Evolutionary conservation across 2,797 vertebrate genomes (phyloP), one percentile per base, ranked within the genome.

Genomic region (Capromys pilorides): DNA sequence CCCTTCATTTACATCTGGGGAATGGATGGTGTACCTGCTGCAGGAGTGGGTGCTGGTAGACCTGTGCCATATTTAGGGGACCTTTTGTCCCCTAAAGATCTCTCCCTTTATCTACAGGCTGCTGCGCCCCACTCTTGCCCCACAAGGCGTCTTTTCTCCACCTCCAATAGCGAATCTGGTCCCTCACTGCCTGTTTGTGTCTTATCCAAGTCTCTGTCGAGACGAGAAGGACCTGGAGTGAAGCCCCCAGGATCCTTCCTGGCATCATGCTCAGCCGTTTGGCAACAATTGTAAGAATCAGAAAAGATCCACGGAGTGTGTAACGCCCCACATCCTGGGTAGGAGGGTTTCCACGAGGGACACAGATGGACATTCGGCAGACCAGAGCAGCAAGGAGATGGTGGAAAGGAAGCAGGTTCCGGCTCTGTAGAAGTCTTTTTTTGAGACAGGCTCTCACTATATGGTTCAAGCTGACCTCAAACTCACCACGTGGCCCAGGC

Each of bases 311-410:
- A 69, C 36, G 36, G 62, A 28, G 18, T 28, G 26, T 19, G 0
- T 6, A 14, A 1, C 4, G 28, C 22, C 62, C 31, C 6, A 5
- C 28, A n/a, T 31, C 2, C 22, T 45, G 36, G 18, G 26, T 0
- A 1, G 0, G 39, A 16, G 22, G 33, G 26, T 21, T 81, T 88
- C 51, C 31, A 0, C 0, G 1, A 1, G 18, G 59, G 51, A 51
- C 71, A 24, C 4, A 22, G 3, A 11, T 13, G 7, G 10, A 51
- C 1, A 13, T n/a, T 2, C 4, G 5, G 19, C 31, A 39, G 19
- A 82, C 12, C 0, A 26, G 33, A 51, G 12, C n/a, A 24, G 6
- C 5, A 0, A 81, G 64, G 33, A 80, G n/a, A 41, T 0, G 6
- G 41, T 73, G 31, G 2, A 7, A 33, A 79, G 77, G 22, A 82